phyloP scores from a whole-genome alignment of 2,797 vertebrate species.

The Cyprinodon diabolis region DNA sequence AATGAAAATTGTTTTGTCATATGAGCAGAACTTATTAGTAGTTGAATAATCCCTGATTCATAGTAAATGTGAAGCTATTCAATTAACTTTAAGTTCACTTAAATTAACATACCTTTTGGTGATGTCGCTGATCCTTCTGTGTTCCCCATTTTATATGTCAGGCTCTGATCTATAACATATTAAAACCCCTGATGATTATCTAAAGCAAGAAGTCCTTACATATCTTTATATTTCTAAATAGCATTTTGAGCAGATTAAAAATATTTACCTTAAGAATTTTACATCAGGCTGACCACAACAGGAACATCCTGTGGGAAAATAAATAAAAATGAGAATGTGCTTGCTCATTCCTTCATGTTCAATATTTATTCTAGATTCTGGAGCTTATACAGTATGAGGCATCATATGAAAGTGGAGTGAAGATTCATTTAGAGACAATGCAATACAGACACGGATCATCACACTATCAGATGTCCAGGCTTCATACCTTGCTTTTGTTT shows the following conservation, averaged over 20 bases:
- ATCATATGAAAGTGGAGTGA: slow-evolving; percentile 47
- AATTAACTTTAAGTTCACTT: not conserved
- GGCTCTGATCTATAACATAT: not conserved
- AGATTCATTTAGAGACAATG: slow-evolving; percentile 48
- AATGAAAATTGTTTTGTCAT: too few relatives aligned
- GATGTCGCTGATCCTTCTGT: slow-evolving; percentile 2
- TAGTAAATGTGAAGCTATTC: too few relatives aligned
- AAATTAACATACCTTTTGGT: slow-evolving; percentile 33
- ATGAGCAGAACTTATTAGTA: too few relatives aligned
- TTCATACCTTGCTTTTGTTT: too few relatives aligned
- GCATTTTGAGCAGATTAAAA: not conserved
- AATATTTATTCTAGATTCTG: slow-evolving; percentile 58
- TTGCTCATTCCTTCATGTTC: slow-evolving; percentile 30
- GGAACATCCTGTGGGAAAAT: slow-evolving; percentile 33
- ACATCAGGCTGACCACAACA: slow-evolving; percentile 3
- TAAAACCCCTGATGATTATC: not conserved
- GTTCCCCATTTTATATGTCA: slow-evolving; percentile 51
- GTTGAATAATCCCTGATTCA: too few relatives aligned
- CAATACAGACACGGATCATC: slow-evolving; percentile 54
- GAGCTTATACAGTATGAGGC: slow-evolving; percentile 20
- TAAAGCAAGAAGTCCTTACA: not conserved
- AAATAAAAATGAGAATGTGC: slow-evolving; percentile 26
- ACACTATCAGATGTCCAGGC: slow-evolving; percentile 11
- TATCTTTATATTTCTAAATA: not conserved
- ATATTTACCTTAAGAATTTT: not conserved